Evolutionary conservation across 2,888 invertebrate genomes (phyloP), one percentile per base, ranked within the genome.

Genomic region (Eristalinus sepulchralis): DNA sequence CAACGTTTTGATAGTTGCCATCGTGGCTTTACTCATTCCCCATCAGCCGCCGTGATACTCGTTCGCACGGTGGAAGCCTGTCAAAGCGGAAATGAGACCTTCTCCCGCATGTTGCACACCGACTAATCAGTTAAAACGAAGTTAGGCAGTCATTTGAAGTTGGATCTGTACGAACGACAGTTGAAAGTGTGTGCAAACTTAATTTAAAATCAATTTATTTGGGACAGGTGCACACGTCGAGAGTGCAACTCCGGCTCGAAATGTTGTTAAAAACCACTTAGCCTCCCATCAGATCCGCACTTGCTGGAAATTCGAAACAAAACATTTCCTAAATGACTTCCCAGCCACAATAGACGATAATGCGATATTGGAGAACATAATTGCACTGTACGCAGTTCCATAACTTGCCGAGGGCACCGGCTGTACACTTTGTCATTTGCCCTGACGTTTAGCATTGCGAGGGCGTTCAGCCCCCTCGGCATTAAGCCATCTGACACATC

Each of bases 311-410:
- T 39, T 60, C 39, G 34, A 22, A 60, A 47, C 34, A 17, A 55
- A 64, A 63, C 66, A 27, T 8, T 11, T 33, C 67, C 62, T 55
- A 67, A 80, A 80, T 80, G 67, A 73, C 66, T 73, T 67, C 60
- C 72, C 73, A 27, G 27, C 72, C 72, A 57, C 80, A 73, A 55
- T 62, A 27, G 60, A 67, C 67, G 72, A 73, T 67, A 53, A 80
- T 60, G 53, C 17, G 59, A 33, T 53, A 66, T 79, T 72, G 24
- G 47, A 79, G 57, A 57, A 53, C 47, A 53, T 66, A 72, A 72
- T 67, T 72, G 53, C 24, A 47, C 33, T 53, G 24, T n/a, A 47
- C 24, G 39, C 64, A 9, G 24, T 31, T 53, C 67, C 53, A 47
- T 67, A 33, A 3, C 62, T 39, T 22, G 59, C 36, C 47, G 22